Base-by-base conservation (phyloP, 2,113 vertebrate species). In the Rhinoptilus africanus region DNA sequence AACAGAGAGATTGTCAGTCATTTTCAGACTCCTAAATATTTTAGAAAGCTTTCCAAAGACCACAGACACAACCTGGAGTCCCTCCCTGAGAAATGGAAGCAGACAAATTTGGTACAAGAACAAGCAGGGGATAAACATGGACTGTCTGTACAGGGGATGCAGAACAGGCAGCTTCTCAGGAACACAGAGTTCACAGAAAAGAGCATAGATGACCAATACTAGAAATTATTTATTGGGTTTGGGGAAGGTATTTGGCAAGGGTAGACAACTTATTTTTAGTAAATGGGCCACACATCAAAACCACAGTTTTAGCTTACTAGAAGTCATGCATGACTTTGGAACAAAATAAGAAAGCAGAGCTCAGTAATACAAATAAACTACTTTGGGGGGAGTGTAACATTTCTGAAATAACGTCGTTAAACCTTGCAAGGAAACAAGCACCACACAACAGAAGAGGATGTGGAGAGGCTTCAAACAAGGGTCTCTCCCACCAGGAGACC, bases 11-110 rank as follows among this genome's bases (percentile, higher is more conserved):
- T 0, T 81, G 32, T 26, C 66, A 75, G 39, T 53, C 14, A 68
- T 72, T 92, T 77, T 71, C 53, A 92, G 41, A 30, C 28, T 85
- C 43, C 37, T 74, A 37, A 84, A 75, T 94, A 88, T 92, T 97
- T 96, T 23, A 92, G 51, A 71, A 26, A 74, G 35, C 35, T 86
- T 96, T 86, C 63, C 82, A 72, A 81, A 86, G 51, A 28, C 60
- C 64, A 71, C 22, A 72, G 57, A n/a, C 60, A 59, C 34, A 90
- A 59, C 35, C 37, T 57, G 51, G 51, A 91, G 48, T 48, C 59
- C 73, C 76, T 91, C 92, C 80, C 92, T 5, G 27, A 86, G 80
- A 68, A 93, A 71, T 7, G 14, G 59, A 62, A 80, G 86, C n/a
- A 74, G 72, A 92, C 32, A 86, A 86, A 92, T 84, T 30, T 34